Conservation (phyloP, 2,113 vertebrate genomes). For the Peucedramus taeniatus region DNA sequence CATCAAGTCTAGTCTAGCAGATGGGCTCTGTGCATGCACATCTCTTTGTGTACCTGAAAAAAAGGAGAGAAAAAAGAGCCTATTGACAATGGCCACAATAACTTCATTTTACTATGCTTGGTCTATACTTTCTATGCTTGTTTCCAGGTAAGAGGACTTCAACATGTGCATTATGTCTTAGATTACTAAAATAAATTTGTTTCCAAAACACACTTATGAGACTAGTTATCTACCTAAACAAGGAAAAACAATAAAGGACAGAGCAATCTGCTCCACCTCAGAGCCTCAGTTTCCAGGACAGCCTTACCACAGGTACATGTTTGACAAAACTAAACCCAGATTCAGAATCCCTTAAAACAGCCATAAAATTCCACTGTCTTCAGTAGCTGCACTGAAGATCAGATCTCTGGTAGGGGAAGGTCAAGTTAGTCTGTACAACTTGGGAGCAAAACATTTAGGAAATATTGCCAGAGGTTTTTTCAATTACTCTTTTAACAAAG, state of each 20-base stretch:
- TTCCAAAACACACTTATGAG: neutral
- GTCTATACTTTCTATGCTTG: neutral
- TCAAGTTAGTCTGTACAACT: neutral
- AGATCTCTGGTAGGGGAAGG: neutral
- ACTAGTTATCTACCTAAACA: neutral
- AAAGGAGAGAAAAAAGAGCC: neutral
- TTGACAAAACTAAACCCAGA: neutral
- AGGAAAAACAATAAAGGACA: neutral
- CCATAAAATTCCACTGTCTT: neutral
- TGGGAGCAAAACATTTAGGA: neutral
- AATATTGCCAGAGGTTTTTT: neutral
- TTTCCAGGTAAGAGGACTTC: neutral
- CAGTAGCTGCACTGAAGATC: neutral
- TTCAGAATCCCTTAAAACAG: neutral
- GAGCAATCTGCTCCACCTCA: neutral
- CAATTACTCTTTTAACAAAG: neutral
- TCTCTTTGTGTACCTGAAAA: neutral
- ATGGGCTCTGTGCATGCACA: neutral
- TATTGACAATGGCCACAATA: neutral
- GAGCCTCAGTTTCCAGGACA: neutral
- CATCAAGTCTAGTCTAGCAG: neutral
- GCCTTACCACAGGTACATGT: neutral
- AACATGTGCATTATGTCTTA: neutral
- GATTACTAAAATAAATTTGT: neutral
- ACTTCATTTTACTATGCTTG: neutral